Evolutionary conservation across 2,797 vertebrate species (phyloP).

Genomic region (Onychomys arenicola): DNA sequence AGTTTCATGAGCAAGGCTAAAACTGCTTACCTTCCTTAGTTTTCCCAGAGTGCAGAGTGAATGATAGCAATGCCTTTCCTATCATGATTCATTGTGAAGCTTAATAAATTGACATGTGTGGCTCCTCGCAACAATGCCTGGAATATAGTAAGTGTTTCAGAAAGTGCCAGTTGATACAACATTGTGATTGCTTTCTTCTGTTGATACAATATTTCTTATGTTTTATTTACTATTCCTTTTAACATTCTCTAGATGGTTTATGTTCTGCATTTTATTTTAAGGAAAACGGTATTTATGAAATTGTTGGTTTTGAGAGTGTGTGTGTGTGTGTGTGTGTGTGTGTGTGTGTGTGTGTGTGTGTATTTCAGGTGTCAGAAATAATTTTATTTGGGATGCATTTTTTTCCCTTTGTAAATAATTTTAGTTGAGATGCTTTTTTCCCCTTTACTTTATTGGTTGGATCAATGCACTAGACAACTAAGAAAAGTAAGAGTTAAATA

Average conservation of each 20-base stretch:
- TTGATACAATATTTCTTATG: background rate
- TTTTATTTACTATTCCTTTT: constrained; percentile 34
- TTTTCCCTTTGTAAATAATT: constrained; percentile 15
- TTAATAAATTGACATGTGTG: background rate
- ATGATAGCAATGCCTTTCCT: background rate
- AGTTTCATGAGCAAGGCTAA: background rate
- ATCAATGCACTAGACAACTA: background rate
- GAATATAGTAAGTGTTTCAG: background rate
- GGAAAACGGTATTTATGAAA: constrained; percentile 12
- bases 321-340: background rate
- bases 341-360: background rate
- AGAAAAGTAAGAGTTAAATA: background rate
- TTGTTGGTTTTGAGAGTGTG: background rate
- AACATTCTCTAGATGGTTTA: background rate
- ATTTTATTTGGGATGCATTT: background rate
- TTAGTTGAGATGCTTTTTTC: background rate
- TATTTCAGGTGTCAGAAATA: background rate
- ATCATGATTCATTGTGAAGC: background rate
- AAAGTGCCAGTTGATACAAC: background rate
- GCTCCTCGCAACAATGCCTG: background rate
- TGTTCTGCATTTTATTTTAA: constrained; percentile 6
- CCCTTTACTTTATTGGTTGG: constrained; percentile 24
- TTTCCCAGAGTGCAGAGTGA: background rate
- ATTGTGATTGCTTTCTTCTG: background rate
- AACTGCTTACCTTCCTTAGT: background rate